phyloP scores from a whole-genome alignment of 2,888 invertebrate genomes.

The Polydrusus pterygomalis region DNA sequence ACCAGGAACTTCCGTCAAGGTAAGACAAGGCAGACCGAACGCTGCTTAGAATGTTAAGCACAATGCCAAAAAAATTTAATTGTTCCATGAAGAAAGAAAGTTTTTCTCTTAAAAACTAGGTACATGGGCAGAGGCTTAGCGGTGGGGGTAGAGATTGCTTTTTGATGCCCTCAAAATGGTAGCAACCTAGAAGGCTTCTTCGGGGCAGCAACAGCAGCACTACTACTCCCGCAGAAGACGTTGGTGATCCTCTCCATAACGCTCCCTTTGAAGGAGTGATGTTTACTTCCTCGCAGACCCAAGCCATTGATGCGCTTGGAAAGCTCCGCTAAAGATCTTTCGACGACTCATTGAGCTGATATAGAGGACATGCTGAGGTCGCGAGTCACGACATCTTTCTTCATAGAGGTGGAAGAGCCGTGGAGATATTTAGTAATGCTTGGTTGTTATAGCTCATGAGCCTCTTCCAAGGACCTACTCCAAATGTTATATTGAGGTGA shows the following conservation, averaged over 20 bases:
- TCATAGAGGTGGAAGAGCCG: constrained; percentile 18
- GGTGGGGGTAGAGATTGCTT: constrained; percentile 34
- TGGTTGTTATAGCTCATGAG: no score
- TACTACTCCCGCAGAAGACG: constrained; percentile 84
- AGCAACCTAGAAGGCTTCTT: constrained; percentile 73
- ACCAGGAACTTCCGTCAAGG: no score
- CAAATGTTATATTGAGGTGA: no score
- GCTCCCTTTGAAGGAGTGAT: constrained; percentile 74
- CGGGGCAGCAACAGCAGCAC: constrained; percentile 69
- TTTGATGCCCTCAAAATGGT: constrained; percentile 60
- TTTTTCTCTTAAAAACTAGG: no score
- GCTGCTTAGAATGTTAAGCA: no score
- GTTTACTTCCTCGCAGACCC: constrained; percentile 70
- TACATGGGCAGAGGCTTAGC: constrained; percentile 75
- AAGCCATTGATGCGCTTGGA: constrained; percentile 92
- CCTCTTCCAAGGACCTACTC: no score
- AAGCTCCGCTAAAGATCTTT: constrained; percentile 92
- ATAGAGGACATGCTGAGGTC: constrained; percentile 53
- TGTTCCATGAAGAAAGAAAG: no score
- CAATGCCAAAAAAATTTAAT: no score
- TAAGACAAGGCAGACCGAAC: no score
- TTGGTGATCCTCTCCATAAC: constrained; percentile 93
- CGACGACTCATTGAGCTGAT: constrained; percentile 87
- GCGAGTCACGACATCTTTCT: constrained; percentile 41
- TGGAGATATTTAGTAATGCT: no score